These are phyloP conservation scores for Florisuga fusca DNA, from an alignment of 2,797 vertebrate genomes.

Conservation along the genomic window DNA sequence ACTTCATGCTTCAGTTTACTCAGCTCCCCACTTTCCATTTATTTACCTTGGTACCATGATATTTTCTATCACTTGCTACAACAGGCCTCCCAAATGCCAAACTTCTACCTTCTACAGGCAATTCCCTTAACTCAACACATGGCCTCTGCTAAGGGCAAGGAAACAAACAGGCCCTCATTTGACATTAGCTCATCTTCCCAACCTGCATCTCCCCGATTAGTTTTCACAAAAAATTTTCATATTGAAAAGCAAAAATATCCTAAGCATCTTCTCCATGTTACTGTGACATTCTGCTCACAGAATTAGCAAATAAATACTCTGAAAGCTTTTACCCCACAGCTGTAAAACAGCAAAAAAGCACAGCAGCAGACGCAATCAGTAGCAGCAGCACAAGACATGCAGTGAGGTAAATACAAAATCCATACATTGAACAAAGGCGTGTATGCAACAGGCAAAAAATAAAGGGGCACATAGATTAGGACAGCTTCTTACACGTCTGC, in stretches of 20 bases:
- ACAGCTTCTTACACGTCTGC: conserved; percentile 97
- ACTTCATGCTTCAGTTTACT: background rate
- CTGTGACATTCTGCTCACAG: background rate
- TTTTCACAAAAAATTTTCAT: background rate
- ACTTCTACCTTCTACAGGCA: background rate
- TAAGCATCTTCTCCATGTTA: background rate
- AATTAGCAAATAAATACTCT: conserved; percentile 41
- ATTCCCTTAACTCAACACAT: background rate
- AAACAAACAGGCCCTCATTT: background rate
- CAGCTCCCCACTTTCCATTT: background rate
- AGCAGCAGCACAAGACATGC: conserved; percentile 78
- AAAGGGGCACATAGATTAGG: conserved; percentile 74
- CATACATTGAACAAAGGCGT: conserved; percentile 73
- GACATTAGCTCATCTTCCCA: background rate
- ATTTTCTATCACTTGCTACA: background rate
- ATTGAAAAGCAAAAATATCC: background rate
- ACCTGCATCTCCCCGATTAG: background rate
- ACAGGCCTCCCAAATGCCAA: background rate
- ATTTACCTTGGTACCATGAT: background rate
- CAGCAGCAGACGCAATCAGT: conserved; percentile 50
- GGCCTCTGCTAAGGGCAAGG: background rate
- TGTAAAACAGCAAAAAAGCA: conserved; percentile 59
- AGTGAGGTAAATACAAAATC: conserved; percentile 37
- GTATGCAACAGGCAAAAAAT: conserved; percentile 78
- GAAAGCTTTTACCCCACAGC: conserved; percentile 70